These are phyloP conservation scores for Polyommatus icarus DNA, from an alignment of 2,888 invertebrate genomes.

Conservation along the genomic window DNA sequence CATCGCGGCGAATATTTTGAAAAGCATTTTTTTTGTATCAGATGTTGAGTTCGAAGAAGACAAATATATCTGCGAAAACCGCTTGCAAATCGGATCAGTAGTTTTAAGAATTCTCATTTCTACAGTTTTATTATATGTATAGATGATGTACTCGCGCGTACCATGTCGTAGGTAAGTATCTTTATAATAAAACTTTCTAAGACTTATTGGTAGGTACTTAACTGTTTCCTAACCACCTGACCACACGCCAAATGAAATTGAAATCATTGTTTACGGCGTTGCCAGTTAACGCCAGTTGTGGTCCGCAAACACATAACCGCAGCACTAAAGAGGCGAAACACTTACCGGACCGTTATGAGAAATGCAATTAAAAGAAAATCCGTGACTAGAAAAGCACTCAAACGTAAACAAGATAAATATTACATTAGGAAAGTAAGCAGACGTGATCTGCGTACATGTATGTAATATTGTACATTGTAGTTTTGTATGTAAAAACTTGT, in stretches of 20 bases:
- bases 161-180: too few species aligned
- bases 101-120: too few species aligned
- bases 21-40: too few species aligned
- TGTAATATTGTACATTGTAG: too few species aligned
- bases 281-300: not conserved
- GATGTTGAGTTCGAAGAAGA: too few species aligned
- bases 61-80: too few species aligned
- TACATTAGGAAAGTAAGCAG: slow-evolving; percentile 51
- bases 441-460: not conserved
- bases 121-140: too few species aligned
- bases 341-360: slow-evolving; percentile 44
- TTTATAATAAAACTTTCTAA: too few species aligned
- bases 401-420: slow-evolving; percentile 53
- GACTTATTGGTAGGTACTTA: not conserved
- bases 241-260: slow-evolving; percentile 9
- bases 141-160: too few species aligned
- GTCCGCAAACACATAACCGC: slow-evolving; percentile 35
- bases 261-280: slow-evolving; percentile 13
- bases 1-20: too few species aligned
- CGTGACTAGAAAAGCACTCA: slow-evolving; percentile 45
- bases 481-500: too few species aligned
- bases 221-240: not conserved
- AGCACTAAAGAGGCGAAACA: slow-evolving; percentile 38
- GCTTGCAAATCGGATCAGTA: too few species aligned
- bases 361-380: slow-evolving; percentile 48